Evolutionary conservation across 2,888 invertebrate species (phyloP), one percentile per base, ranked within the genome.

Genomic region (Oithona nana): DNA sequence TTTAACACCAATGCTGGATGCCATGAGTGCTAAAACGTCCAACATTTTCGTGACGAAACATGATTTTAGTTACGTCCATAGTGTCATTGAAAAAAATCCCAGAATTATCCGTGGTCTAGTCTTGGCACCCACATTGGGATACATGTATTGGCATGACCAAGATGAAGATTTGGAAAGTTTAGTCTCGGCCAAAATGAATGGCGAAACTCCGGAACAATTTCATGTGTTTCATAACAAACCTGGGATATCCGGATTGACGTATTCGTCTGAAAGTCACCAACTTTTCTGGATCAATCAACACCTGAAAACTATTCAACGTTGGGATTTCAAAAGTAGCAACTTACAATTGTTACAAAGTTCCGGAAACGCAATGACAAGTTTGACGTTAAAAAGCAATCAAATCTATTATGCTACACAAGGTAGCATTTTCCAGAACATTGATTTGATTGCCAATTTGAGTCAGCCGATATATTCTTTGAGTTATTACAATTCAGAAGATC

Each of bases 31-130:
- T 6, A 16, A 20, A 3, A 8, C 20, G 29, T 30, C 30, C 26
- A 62, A 77, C 66, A 84, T 90, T 66, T 76, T 80, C 62, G 87
- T 80, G 0, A 80, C 82, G 66, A 83, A 81, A 69, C 74, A 86
- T 60, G 78, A 79, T 66, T 89, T 87, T 1, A 83, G 85, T 72
- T 83, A 78, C 70, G 77, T 82, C 29, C 39, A 39, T 39, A 77
- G 80, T 0, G 73, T 73, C 67, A 73, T 75, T 61, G 74, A 71
- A 13, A 13, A 59, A 49, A 59, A 50, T 49, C 26, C 48, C 16
- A n/a, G 49, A 28, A 28, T 50, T 6, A 62, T 62, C 28, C 22
- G n/a, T 56, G 62, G 52, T 22, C n/a, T 62, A 24, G 56, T 56
- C 28, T 28, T 56, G 28, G 39, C 48, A 3, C 62, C 62, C n/a